Base-by-base conservation (phyloP, 30 jellyfish, hydroid and myxozoan genomes). In the Catostylus mosaicus region DNA sequence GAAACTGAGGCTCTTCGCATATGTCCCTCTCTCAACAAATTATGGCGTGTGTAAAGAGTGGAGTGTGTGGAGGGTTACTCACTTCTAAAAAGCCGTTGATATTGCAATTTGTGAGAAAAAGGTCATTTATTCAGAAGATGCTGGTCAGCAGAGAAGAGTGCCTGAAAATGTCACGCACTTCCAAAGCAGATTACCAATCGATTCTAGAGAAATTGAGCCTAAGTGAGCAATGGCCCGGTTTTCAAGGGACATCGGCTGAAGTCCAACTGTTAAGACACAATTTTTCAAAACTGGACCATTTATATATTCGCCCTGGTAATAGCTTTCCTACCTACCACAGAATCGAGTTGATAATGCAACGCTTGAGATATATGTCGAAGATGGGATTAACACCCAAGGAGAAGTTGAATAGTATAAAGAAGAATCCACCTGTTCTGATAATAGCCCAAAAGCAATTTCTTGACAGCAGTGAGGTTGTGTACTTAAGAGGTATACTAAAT, bases 321-420 rank as follows among this genome's bases (percentile, higher is more conserved):
- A 63, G 85, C 61, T 61, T 56, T 57, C 84, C 82, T 16, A 34
- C 63, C 29, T 75, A 75, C 43, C 73, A 86, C 63, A 64, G 96
- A 37, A 38, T 86, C 11, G 88, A 67, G 8, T 56, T 86, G 35
- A 18, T 86, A 18, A 45, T 75, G 96, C 96, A 86, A 43, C 88
- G 96, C 26, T 52, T 86, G 18, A 32, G 67, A 0, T 86, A 5
- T 27, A 38, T 86, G 86, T 72, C 87, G 18, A 74, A 77, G 10
- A 76, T 86, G 87, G 96, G 96, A 48, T 22, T 86, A 24, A 75
- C 96, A 62, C 66, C 96, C 5, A 86, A 62, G 40, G 96, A 86
- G 31, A 86, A 86, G 51, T 45, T 75, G 1, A 31, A 23, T 32
- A 31, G 29, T 5, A 18, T 86, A 46, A 75, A 77, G 46, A 37